A percentile compares a stretch with the other conserved stretches of the same genome.
phyloP scores from a whole-genome alignment of 2,888 invertebrate species.

The Euzetes globulus region DNA sequence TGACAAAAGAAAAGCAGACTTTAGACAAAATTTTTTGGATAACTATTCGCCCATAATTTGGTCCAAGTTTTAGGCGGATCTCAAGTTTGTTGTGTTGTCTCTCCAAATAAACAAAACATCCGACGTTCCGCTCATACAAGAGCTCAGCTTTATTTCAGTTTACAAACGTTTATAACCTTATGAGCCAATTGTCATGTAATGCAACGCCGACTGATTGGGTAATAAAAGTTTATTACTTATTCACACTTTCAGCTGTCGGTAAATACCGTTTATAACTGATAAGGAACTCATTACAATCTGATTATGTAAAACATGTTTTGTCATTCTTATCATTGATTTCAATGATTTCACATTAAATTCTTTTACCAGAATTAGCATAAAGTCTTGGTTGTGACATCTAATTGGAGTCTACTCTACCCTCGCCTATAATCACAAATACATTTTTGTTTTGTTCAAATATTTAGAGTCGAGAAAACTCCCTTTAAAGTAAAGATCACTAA shows the following conservation, averaged over 20 bases:
- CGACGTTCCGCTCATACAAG: background rate
- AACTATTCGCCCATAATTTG: conserved; percentile 13
- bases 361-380: no score
- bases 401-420: no score
- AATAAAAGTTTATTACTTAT: conserved; percentile 12
- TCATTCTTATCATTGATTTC: no score
- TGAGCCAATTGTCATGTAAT: conserved; percentile 11
- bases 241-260: background rate
- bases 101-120: background rate
- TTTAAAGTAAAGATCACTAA: no score
- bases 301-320: no score
- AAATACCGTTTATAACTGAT: background rate
- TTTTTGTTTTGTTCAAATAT: no score
- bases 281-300: background rate
- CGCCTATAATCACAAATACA: no score
- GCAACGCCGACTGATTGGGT: background rate
- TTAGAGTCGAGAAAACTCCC: no score
- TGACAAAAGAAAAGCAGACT: background rate
- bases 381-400: no score
- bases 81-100: background rate
- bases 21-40: no score
- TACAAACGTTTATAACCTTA: background rate
- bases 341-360: no score
- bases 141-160: background rate
- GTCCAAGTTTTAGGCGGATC: conserved; percentile 3